A percentile compares a stretch with the other conserved stretches of the same genome.
Conservation (phyloP, 2,113 vertebrate genomes). For the Lota lota region DNA sequence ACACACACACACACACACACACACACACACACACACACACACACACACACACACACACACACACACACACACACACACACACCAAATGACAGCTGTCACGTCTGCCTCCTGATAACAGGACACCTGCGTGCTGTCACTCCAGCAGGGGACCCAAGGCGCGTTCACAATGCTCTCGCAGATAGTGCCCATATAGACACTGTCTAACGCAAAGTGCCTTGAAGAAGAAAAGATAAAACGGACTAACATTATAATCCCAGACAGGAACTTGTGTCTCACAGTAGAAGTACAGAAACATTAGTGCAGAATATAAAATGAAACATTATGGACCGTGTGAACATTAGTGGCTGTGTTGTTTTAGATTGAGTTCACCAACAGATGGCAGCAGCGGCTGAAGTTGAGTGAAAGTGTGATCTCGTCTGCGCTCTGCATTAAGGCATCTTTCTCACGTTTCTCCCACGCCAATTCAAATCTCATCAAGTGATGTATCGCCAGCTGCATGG, state of each 20-base stretch:
- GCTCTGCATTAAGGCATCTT: not conserved
- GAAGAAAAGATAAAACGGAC: no score
- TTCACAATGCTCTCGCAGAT: not conserved
- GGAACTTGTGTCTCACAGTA: no score
- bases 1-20: constrained; percentile 13
- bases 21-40: constrained; percentile 5
- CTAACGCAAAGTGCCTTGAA: no score
- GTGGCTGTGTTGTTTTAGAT: not conserved
- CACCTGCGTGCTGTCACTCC: constrained; percentile 61
- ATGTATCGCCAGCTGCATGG: no score
- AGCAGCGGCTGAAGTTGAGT: constrained; percentile 26
- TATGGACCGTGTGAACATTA: not conserved
- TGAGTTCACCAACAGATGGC: constrained; percentile 52
- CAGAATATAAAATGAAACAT: no score
- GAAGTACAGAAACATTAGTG: no score
- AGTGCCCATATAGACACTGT: no score
- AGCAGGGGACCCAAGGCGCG: no score
- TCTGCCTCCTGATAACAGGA: constrained; percentile 18
- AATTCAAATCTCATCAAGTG: no score
- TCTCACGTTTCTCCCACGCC: no score
- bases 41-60: constrained; percentile 18
- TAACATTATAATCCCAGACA: no score
- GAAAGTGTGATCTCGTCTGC: not conserved
- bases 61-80: constrained; percentile 7
- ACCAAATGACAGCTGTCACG: constrained; percentile 52